phyloP scores from a whole-genome alignment of 2,888 invertebrate genomes.

The Yponomeuta sedellus region DNA sequence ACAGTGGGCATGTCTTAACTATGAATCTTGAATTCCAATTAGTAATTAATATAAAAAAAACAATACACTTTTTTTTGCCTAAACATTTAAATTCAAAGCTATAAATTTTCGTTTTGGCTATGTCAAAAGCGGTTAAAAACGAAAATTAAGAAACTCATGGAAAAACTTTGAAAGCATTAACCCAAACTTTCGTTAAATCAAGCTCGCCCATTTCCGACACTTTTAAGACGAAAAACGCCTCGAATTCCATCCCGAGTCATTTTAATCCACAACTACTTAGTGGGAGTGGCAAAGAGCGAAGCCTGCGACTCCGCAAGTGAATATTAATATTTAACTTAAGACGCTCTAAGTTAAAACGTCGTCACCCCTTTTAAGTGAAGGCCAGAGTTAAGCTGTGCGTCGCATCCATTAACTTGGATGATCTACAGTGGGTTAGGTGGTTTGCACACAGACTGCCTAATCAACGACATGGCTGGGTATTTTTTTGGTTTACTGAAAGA shows the following conservation, averaged over 20 bases:
- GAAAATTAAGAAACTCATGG: too few relatives aligned
- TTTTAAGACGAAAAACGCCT: too few relatives aligned
- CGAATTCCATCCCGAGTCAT: not conserved
- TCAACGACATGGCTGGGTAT: not conserved
- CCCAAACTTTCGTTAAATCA: too few relatives aligned
- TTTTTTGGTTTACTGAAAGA: not conserved
- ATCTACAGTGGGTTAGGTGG: not conserved
- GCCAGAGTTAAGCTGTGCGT: constrained; percentile 55
- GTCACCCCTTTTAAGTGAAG: constrained; percentile 71
- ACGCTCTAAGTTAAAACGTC: constrained; percentile 14
- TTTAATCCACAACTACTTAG: not conserved
- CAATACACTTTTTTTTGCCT: too few relatives aligned
- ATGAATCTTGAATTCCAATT: too few relatives aligned
- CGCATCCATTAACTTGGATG: constrained; percentile 30
- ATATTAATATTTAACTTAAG: constrained; percentile 17
- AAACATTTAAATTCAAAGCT: too few relatives aligned
- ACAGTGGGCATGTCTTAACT: too few relatives aligned
- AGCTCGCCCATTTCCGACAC: too few relatives aligned
- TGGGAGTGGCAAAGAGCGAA: not conserved
- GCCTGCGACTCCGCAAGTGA: not conserved
- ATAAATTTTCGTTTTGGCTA: too few relatives aligned
- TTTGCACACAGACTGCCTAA: not conserved
- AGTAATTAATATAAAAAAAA: too few relatives aligned
- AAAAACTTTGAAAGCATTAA: too few relatives aligned
- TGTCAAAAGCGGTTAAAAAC: too few relatives aligned